phyloP scores from a whole-genome alignment of 2,797 vertebrate genomes.

The Acanthornis magna region DNA sequence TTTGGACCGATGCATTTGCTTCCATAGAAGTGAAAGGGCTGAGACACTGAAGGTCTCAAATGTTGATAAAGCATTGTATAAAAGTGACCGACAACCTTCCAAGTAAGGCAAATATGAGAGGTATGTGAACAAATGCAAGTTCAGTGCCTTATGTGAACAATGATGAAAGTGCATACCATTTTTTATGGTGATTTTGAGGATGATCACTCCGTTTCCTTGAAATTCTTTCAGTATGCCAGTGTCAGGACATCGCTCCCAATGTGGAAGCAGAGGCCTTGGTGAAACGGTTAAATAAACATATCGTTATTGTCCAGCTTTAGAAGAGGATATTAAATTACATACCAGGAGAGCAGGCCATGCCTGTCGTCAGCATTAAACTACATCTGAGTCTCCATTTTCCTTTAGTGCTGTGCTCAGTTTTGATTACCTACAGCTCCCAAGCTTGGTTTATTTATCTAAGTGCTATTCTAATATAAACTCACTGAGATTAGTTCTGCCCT shows the following conservation, averaged over 20 bases:
- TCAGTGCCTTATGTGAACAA: not conserved
- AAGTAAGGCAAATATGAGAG: not conserved
- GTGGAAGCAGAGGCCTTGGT: slow-evolving; percentile 53
- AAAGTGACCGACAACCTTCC: not conserved
- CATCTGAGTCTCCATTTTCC: slow-evolving; percentile 57
- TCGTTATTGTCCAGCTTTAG: slow-evolving; percentile 70
- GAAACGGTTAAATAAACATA: slow-evolving; percentile 74
- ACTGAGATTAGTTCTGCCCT: slow-evolving; percentile 3
- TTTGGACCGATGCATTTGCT: not conserved
- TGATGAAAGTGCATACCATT: slow-evolving; percentile 21
- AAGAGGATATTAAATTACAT: slow-evolving; percentile 77
- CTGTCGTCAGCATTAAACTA: slow-evolving; percentile 60
- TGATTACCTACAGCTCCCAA: slow-evolving; percentile 56
- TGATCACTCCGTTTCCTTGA: slow-evolving; percentile 1
- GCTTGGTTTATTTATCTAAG: slow-evolving; percentile 67
- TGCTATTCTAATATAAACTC: slow-evolving; percentile 66
- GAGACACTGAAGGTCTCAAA: not conserved
- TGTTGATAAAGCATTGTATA: rapidly evolving
- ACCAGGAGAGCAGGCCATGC: slow-evolving; percentile 47
- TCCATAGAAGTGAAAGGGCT: not conserved
- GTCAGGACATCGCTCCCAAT: slow-evolving; percentile 13
- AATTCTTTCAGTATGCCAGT: slow-evolving; percentile 64
- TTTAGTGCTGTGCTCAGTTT: slow-evolving; percentile 43
- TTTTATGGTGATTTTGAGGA: slow-evolving; percentile 26
- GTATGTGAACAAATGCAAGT: not conserved